A percentile compares a stretch with the other conserved stretches of the same genome.
phyloP scores from a whole-genome alignment of 2,797 vertebrate species.

The Enteromius viviparus region DNA sequence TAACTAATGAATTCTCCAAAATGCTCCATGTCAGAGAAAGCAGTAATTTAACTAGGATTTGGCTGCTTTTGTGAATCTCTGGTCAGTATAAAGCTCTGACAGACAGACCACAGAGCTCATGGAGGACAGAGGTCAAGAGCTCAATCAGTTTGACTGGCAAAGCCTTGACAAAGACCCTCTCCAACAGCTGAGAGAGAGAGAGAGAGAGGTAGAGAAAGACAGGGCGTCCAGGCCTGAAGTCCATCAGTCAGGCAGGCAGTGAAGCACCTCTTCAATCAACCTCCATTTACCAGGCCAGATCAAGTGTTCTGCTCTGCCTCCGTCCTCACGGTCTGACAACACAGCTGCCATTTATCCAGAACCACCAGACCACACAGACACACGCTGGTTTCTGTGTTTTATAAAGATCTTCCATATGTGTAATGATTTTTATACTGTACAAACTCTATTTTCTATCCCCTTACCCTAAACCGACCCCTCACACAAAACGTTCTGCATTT shows the following conservation, averaged over 20 bases:
- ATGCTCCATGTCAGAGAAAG: conserved; percentile 12
- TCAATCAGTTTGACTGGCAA: conserved; percentile 68
- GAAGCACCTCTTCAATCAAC: conserved; percentile 70
- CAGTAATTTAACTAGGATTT: conserved; percentile 24
- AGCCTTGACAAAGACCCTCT: conserved; percentile 64
- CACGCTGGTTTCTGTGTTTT: not conserved
- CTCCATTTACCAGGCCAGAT: conserved; percentile 67
- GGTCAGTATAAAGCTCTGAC: conserved; percentile 45
- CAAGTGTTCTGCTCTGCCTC: conserved; percentile 63
- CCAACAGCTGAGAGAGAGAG: conserved; percentile 32
- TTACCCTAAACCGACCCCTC: not conserved
- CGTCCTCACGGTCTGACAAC: conserved; percentile 57
- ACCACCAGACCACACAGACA: conserved; percentile 48
- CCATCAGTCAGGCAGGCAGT: conserved; percentile 69
- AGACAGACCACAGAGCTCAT: conserved; percentile 46
- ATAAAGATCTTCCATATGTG: not conserved
- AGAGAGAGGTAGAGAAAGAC: conserved; percentile 24
- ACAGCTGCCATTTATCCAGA: conserved; percentile 66
- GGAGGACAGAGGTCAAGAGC: conserved; percentile 62
- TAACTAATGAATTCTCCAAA: too few species aligned
- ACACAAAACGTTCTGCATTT: not conserved
- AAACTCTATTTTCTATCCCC: not conserved
- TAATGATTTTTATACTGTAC: not conserved
- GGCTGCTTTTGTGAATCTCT: conserved; percentile 23
- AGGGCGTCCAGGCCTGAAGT: conserved; percentile 61